Conservation (phyloP, 2,797 vertebrate species). For the Rousettus madagascariensis region DNA sequence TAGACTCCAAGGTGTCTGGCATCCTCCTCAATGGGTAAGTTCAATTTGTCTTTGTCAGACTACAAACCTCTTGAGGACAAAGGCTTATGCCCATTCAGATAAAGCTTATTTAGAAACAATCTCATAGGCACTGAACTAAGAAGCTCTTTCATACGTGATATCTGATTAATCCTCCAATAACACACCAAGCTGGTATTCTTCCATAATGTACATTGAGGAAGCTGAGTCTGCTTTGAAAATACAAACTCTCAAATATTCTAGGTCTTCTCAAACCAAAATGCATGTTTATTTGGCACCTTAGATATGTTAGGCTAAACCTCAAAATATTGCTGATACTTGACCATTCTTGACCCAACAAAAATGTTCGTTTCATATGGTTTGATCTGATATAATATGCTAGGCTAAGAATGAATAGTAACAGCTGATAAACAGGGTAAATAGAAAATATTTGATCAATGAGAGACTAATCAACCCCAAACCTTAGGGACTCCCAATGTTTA, state of each 20-base stretch:
- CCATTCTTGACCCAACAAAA: background rate
- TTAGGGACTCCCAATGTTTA: background rate
- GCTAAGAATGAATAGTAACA: background rate
- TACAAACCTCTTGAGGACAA: background rate
- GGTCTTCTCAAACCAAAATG: background rate
- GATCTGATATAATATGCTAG: background rate
- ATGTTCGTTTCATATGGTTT: background rate
- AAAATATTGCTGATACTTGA: background rate
- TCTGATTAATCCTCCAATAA: background rate
- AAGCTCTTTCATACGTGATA: background rate
- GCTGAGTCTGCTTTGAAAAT: background rate
- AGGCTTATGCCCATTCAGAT: too few species aligned
- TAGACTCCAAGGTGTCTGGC: background rate
- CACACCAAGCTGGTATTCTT: accelerated
- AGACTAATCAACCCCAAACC: too few species aligned
- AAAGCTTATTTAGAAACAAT: background rate
- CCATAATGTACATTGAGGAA: background rate
- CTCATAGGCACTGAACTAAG: background rate
- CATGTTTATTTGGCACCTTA: background rate
- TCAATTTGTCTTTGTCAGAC: background rate
- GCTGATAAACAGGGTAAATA: background rate
- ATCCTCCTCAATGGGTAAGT: background rate
- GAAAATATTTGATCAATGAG: background rate
- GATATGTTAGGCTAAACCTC: background rate
- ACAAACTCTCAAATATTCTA: background rate